Percentiles rank a stretch among this genome's conserved stretches.
Conservation (phyloP, 2,797 vertebrate species). For the Harpagifer antarcticus region DNA sequence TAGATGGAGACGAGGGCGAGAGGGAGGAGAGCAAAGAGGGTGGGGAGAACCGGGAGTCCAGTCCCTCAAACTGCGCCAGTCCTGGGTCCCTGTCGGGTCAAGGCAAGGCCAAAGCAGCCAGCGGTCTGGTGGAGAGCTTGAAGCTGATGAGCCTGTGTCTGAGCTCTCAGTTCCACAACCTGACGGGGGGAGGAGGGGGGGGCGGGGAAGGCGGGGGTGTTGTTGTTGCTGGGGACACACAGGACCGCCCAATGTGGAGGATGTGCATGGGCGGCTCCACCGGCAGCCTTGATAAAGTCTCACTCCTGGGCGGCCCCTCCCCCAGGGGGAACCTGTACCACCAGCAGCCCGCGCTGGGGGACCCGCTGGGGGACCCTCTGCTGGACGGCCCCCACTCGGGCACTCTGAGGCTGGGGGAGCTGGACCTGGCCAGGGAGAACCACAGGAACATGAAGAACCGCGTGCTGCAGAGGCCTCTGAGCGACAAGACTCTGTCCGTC, state of each 20-base stretch:
- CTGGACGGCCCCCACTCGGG: constrained; percentile 85
- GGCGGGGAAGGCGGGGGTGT: constrained; percentile 44
- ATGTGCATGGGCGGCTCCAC: constrained; percentile 94
- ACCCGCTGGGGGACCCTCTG: constrained; percentile 70
- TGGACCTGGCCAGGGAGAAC: constrained; percentile 90
- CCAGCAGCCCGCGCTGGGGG: constrained; percentile 68
- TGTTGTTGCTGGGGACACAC: constrained; percentile 83
- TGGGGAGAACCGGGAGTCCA: constrained; percentile 53
- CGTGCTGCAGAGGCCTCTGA: constrained; percentile 96
- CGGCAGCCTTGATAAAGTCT: constrained; percentile 85
- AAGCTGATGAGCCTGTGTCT: constrained; percentile 97
- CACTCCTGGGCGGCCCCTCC: constrained; percentile 78
- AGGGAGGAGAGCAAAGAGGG: constrained; percentile 77
- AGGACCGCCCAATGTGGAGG: constrained; percentile 95
- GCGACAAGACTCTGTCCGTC: constrained; percentile 97
- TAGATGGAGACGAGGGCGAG: constrained; percentile 72
- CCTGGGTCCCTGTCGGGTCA: constrained; percentile 76
- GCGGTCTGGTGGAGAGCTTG: constrained; percentile 95
- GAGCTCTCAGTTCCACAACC: constrained; percentile 92
- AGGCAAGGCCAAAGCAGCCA: constrained; percentile 84
- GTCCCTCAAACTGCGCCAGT: constrained; percentile 79
- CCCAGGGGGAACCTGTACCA: constrained; percentile 74
- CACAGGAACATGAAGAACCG: constrained; percentile 95
- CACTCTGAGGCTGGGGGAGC: constrained; percentile 85
- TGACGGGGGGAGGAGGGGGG: constrained; percentile 73